A percentile compares a stretch with the other conserved stretches of the same genome.
Evolutionary conservation across 2,888 invertebrate genomes (phyloP).

Genomic region (Cheilosia scutellata): DNA sequence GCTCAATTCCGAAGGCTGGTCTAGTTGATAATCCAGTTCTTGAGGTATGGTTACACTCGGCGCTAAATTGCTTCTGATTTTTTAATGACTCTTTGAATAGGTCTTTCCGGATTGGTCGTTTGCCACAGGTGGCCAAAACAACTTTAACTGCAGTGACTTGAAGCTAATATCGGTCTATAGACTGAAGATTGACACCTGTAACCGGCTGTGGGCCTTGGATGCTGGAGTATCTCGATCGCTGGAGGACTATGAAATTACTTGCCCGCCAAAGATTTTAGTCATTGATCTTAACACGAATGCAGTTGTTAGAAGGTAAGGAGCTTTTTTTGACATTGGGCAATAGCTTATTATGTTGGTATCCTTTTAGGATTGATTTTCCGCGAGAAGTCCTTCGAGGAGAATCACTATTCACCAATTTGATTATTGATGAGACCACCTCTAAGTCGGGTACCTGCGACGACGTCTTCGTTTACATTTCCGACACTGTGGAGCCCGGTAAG

Average conservation of each 20-base stretch:
- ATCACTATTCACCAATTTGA: conserved; percentile 91
- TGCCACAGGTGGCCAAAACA: conserved; percentile 89
- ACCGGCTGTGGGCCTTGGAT: conserved; percentile 92
- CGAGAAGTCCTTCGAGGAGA: conserved; percentile 90
- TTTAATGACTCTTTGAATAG: conserved; percentile 80
- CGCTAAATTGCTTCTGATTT: background rate
- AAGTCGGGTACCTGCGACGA: conserved; percentile 89
- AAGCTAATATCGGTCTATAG: conserved; percentile 92
- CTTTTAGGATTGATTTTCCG: conserved; percentile 90
- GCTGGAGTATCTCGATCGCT: conserved; percentile 87
- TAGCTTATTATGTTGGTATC: background rate
- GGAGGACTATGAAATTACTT: conserved; percentile 87
- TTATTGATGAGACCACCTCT: conserved; percentile 90
- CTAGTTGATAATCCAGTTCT: conserved; percentile 89
- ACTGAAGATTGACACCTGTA: conserved; percentile 90
- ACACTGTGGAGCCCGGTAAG: conserved; percentile 91
- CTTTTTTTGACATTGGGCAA: conserved; percentile 4
- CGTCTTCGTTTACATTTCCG: conserved; percentile 91
- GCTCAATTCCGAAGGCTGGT: conserved; percentile 88
- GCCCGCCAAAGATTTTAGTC: conserved; percentile 92
- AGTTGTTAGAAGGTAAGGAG: conserved; percentile 85
- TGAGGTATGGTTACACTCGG: conserved; percentile 84
- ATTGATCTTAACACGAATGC: conserved; percentile 91
- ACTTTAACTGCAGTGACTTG: conserved; percentile 90
- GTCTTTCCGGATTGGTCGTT: conserved; percentile 92